Conservation (phyloP, 2,797 vertebrate genomes). For the Acanthopagrus latus region DNA sequence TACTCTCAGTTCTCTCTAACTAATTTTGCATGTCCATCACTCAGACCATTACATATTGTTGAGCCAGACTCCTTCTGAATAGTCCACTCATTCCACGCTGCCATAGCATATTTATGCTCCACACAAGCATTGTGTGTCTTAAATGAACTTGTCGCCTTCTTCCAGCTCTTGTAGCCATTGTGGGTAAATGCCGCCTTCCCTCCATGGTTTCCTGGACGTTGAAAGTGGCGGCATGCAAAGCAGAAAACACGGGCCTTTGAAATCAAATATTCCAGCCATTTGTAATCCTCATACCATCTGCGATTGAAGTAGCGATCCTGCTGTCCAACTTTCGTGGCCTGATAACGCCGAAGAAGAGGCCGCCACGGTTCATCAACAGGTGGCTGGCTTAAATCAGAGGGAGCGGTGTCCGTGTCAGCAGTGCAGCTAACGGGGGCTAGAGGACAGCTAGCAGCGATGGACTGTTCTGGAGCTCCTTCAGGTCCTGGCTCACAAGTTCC, state of each 20-base stretch:
- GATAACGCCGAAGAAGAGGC: not conserved
- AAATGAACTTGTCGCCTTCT: not conserved
- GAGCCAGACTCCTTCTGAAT: not conserved
- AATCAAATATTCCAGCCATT: not conserved
- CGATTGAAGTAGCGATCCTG: not conserved
- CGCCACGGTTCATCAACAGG: not conserved
- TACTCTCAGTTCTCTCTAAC: not conserved
- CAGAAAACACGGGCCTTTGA: not conserved
- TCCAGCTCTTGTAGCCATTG: not conserved
- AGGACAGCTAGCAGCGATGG: not conserved
- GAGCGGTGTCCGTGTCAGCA: not conserved
- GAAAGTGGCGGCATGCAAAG: not conserved
- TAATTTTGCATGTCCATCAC: not conserved
- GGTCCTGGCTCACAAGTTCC: not conserved
- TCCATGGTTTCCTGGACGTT: not conserved
- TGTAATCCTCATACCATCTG: not conserved
- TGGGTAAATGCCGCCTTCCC: not conserved
- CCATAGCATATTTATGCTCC: not conserved
- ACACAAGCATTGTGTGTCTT: not conserved
- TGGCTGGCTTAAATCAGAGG: not conserved
- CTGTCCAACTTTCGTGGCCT: not conserved
- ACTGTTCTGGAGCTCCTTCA: not conserved
- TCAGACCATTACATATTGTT: not conserved
- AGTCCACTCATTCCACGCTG: not conserved
- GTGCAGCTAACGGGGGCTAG: not conserved